Conservation (phyloP, 2,113 vertebrate species). For the Hippocampus abdominalis region DNA sequence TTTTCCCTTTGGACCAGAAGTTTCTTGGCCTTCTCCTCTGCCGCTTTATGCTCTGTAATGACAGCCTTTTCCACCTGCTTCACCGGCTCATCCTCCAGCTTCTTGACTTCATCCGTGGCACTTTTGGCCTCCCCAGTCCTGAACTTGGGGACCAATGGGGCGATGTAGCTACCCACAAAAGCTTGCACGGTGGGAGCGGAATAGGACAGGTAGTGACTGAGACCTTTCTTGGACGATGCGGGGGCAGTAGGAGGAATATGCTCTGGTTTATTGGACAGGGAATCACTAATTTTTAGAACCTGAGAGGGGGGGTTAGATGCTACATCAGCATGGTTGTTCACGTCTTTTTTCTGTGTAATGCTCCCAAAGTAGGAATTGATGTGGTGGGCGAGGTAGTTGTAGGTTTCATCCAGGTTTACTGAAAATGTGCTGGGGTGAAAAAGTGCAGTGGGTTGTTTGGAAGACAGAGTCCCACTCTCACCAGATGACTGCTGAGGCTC, state of each 20-base stretch:
- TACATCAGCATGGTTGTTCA: slow-evolving; percentile 42
- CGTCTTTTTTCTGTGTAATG: slow-evolving; percentile 66
- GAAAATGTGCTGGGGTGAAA: slow-evolving; percentile 82
- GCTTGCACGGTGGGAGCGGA: slow-evolving; percentile 87
- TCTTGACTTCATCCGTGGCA: slow-evolving; percentile 54
- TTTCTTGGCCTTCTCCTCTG: slow-evolving; percentile 82
- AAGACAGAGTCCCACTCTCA: slow-evolving; percentile 24
- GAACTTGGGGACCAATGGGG: slow-evolving; percentile 85
- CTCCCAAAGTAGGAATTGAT: slow-evolving; percentile 86
- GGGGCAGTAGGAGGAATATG: slow-evolving; percentile 32
- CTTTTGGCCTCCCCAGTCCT: slow-evolving; percentile 72
- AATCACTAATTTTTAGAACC: slow-evolving; percentile 22
- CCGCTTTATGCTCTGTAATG: slow-evolving; percentile 67
- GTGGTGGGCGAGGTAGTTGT: slow-evolving; percentile 83
- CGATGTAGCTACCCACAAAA: slow-evolving; percentile 90
- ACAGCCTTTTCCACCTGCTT: slow-evolving; percentile 68
- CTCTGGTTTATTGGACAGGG: slow-evolving; percentile 27
- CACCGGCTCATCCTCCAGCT: slow-evolving; percentile 42
- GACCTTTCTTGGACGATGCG: slow-evolving; percentile 77
- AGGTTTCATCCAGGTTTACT: slow-evolving; percentile 86
- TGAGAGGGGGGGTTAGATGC: slow-evolving; percentile 16
- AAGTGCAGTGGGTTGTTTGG: slow-evolving; percentile 60
- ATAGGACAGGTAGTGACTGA: slow-evolving; percentile 85
- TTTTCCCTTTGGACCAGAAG: slow-evolving; percentile 88
- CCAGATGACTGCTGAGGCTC: slow-evolving; percentile 18